Conservation (phyloP, 2,888 invertebrate species). For the Sinopyrophorus schimmeli region DNA sequence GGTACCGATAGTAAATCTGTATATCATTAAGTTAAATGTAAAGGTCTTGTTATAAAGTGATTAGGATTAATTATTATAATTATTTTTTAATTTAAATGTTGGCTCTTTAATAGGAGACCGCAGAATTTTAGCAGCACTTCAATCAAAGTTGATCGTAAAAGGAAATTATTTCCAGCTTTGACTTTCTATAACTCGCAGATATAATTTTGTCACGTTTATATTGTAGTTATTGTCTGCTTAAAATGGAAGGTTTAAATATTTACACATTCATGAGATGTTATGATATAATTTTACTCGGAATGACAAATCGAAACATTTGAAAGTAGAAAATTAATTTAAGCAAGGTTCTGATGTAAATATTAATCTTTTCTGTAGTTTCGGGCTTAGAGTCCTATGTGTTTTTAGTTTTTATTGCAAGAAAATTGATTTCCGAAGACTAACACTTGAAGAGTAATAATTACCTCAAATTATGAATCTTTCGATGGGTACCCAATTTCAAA, state of each 20-base stretch:
- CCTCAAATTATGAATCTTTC: too few relatives aligned
- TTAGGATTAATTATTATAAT: neutral
- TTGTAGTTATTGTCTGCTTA: constrained; percentile 30
- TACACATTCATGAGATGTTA: constrained; percentile 2
- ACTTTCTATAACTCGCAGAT: constrained; percentile 28
- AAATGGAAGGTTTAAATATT: constrained; percentile 30
- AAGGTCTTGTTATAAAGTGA: too few relatives aligned
- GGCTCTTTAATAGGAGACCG: constrained; percentile 9
- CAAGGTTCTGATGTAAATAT: too few relatives aligned
- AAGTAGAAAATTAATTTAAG: too few relatives aligned
- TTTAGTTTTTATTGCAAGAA: neutral
- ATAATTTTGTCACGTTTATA: constrained; percentile 31
- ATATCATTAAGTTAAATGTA: too few relatives aligned
- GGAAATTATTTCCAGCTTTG: constrained; percentile 22
- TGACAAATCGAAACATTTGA: too few relatives aligned
- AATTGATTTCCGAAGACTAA: neutral
- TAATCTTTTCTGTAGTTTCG: too few relatives aligned
- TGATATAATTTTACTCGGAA: neutral
- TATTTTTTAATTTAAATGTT: constrained; percentile 14
- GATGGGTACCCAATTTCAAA: too few relatives aligned
- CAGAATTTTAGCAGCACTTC: too few relatives aligned
- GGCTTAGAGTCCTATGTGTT: too few relatives aligned
- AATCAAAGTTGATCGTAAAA: constrained; percentile 21
- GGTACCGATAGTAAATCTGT: too few relatives aligned
- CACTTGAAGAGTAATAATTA: neutral